phyloP scores from a whole-genome alignment of 2,888 invertebrate genomes.

The Embidobia sp. region DNA sequence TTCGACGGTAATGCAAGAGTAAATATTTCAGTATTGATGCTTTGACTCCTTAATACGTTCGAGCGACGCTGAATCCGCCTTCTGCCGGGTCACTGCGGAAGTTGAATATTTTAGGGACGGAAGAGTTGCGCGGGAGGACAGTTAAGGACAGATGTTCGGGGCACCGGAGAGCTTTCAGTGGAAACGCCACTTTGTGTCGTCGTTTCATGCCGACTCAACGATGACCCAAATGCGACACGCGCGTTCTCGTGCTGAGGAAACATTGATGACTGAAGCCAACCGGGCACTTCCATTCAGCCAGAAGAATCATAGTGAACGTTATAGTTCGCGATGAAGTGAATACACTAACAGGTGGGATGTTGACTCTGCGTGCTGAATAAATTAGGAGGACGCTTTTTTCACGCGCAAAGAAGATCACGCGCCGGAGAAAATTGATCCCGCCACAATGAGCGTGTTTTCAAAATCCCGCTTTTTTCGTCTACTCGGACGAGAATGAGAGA shows the following conservation, averaged over 20 bases:
- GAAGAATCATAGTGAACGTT: constrained; percentile 52
- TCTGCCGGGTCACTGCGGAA: constrained; percentile 65
- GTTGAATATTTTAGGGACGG: constrained; percentile 64
- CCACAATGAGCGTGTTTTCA: constrained; percentile 25
- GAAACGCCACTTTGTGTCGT: constrained; percentile 60
- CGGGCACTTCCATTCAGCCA: constrained; percentile 40
- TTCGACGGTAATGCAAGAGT: constrained; percentile 50
- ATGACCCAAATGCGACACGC: constrained; percentile 63
- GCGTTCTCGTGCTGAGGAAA: constrained; percentile 50
- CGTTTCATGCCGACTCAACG: constrained; percentile 46
- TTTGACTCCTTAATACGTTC: constrained; percentile 59
- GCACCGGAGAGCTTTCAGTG: constrained; percentile 60
- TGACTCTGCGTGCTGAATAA: constrained; percentile 36
- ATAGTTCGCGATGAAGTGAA: constrained; percentile 49
- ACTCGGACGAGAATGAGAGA: too few species aligned
- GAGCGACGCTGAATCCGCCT: constrained; percentile 56
- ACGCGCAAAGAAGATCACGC: constrained; percentile 23
- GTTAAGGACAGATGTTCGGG: constrained; percentile 63
- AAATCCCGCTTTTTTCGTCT: too few species aligned
- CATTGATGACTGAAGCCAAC: constrained; percentile 48
- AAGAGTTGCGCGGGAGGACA: constrained; percentile 61
- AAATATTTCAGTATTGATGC: constrained; percentile 63
- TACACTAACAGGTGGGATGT: constrained; percentile 41
- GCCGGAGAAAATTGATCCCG: constrained; percentile 27
- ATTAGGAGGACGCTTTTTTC: constrained; percentile 32